These are phyloP conservation scores for Perodicticus potto DNA, from an alignment of 2,797 vertebrate genomes.

Conservation along the genomic window DNA sequence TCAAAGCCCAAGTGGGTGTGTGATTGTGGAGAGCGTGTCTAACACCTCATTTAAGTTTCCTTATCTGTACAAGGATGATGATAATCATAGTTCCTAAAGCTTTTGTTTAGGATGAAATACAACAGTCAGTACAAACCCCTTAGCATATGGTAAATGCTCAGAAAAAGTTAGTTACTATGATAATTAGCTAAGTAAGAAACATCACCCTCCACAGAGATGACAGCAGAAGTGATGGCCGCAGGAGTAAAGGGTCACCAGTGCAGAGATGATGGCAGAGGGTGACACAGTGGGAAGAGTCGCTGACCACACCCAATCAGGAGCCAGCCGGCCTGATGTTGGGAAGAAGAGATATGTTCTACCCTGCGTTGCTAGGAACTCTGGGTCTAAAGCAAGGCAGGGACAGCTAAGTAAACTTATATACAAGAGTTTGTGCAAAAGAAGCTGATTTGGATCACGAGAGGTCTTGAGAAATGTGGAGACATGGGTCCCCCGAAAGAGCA, in stretches of 20 bases:
- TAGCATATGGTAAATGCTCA: neutral
- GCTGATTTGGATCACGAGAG: neutral
- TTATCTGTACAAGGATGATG: neutral
- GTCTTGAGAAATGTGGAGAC: neutral
- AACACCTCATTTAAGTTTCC: neutral
- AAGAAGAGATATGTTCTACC: neutral
- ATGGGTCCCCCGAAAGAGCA: neutral
- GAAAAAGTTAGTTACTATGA: neutral
- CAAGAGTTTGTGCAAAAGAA: neutral
- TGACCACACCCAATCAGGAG: neutral
- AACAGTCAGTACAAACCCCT: neutral
- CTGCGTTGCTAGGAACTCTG: neutral
- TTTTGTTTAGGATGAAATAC: neutral
- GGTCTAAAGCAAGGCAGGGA: neutral
- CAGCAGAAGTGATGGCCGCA: no score
- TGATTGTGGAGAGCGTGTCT: neutral
- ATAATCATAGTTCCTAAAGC: neutral
- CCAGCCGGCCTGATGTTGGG: neutral
- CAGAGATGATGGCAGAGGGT: neutral
- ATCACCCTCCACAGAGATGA: neutral
- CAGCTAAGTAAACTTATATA: neutral
- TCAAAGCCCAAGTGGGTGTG: neutral
- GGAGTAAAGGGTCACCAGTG: neutral
- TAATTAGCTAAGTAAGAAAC: neutral
- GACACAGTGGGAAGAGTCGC: neutral